Percentiles rank a stretch among this genome's conserved stretches.
Evolutionary conservation across 2,888 invertebrate genomes (phyloP).

Genomic region (Cerceris rybyensis): DNA sequence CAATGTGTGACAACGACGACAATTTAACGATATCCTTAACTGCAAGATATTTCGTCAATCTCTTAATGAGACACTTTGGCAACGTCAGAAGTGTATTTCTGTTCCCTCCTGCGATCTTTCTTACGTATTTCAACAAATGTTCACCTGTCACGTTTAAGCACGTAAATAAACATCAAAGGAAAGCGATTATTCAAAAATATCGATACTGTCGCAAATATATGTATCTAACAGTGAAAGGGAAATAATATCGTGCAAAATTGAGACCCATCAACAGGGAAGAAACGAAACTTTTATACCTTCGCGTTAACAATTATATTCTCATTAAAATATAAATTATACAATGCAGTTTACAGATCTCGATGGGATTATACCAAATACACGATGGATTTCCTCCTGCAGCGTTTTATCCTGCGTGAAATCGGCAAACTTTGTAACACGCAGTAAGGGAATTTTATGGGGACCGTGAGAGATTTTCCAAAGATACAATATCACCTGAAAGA

Average conservation of each 20-base stretch:
- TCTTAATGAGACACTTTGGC: constrained; percentile 57
- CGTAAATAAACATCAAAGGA: neutral
- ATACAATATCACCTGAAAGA: constrained; percentile 71
- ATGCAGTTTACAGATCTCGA: neutral
- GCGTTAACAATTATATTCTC: no score
- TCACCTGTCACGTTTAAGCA: constrained; percentile 50
- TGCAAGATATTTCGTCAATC: constrained; percentile 57
- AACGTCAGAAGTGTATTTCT: constrained; percentile 62
- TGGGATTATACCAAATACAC: constrained; percentile 70
- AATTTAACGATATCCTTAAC: constrained; percentile 63
- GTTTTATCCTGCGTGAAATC: constrained; percentile 67
- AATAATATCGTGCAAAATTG: no score
- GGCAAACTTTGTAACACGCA: constrained; percentile 56
- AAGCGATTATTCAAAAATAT: constrained; percentile 5
- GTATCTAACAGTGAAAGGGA: no score
- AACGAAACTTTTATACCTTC: no score
- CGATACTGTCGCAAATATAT: neutral
- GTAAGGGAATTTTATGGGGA: constrained; percentile 70
- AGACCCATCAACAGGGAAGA: no score
- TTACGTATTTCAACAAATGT: constrained; percentile 55
- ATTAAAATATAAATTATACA: no score
- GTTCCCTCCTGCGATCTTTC: constrained; percentile 45
- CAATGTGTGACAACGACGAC: constrained; percentile 53
- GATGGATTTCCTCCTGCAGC: constrained; percentile 71
- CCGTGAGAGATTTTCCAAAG: constrained; percentile 77